Percentiles rank a stretch among this genome's conserved stretches.
Evolutionary conservation across 2,113 vertebrate species (phyloP).

Genomic region (Sisor rabdophorus): DNA sequence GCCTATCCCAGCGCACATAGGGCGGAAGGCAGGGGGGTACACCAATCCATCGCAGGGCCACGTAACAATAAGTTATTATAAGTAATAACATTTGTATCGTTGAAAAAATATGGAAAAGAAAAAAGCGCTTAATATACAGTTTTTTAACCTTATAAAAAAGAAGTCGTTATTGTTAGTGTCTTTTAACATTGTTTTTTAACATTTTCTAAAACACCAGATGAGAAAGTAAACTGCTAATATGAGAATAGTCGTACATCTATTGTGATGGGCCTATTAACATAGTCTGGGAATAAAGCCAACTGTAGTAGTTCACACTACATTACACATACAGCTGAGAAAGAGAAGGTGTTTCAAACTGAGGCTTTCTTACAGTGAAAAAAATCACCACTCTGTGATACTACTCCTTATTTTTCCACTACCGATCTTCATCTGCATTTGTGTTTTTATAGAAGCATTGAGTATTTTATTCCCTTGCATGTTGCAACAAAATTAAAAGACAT

Average conservation of each 20-base stretch:
- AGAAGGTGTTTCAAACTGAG: background rate
- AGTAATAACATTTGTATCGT: no score
- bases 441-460: background rate
- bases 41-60: no score
- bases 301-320: background rate
- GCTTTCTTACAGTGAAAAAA: background rate
- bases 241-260: background rate
- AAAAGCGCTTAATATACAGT: background rate
- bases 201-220: background rate
- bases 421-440: background rate
- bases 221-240: background rate
- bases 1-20: no score
- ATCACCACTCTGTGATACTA: background rate
- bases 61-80: no score
- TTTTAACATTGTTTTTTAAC: no score
- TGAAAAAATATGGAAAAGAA: background rate
- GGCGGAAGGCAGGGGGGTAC: no score
- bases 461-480: background rate
- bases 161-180: background rate
- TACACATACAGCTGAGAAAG: background rate
- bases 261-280: slow-evolving; percentile 33
- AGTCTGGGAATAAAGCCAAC: slow-evolving; percentile 8
- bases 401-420: background rate
- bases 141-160: background rate
- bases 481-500: background rate